Evolutionary conservation across 2,113 vertebrate genomes (phyloP).

Genomic region (Balaenoptera acutorostrata): DNA sequence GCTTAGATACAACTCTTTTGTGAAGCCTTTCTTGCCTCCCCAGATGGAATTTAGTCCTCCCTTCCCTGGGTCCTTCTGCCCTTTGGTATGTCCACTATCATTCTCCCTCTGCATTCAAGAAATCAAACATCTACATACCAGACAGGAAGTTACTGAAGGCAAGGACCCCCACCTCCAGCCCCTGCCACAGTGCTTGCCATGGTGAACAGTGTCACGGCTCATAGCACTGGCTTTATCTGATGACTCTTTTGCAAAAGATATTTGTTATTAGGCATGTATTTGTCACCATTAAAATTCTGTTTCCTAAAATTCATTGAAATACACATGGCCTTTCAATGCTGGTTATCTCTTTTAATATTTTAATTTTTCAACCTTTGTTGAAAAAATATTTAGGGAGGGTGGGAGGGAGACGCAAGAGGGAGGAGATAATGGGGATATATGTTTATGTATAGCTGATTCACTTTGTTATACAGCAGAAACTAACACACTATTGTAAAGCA

Average conservation of each 20-base stretch:
- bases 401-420: no score
- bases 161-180: not conserved
- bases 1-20: not conserved
- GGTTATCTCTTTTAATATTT: not conserved
- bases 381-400: not conserved
- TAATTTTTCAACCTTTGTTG: not conserved
- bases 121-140: no score
- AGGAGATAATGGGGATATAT: no score
- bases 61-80: not conserved
- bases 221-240: not conserved
- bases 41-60: not conserved
- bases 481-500: no score
- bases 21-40: not conserved
- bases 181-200: not conserved
- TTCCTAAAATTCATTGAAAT: not conserved
- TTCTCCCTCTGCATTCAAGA: not conserved
- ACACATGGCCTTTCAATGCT: not conserved
- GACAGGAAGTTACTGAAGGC: not conserved
- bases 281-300: not conserved
- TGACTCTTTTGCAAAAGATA: not conserved
- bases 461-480: no score
- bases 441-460: no score
- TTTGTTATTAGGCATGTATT: not conserved
- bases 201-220: no score
- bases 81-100: not conserved